Evolutionary conservation across 2,888 invertebrate species (phyloP).

Genomic region (Taphrorychus bicolor): DNA sequence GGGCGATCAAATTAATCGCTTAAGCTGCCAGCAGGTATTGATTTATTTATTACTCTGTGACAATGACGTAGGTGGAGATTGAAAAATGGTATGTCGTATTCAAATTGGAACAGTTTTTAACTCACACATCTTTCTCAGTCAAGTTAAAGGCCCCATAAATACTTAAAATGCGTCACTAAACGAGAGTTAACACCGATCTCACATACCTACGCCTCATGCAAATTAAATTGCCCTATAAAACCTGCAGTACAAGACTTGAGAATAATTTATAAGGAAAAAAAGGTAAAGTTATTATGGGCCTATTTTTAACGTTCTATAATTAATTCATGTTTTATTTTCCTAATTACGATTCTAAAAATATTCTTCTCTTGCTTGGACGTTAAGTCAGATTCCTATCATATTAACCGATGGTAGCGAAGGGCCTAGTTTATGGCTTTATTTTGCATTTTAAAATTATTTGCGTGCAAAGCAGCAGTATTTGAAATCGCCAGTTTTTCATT

Average conservation of each 20-base stretch:
- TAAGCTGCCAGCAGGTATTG: slow-evolving; percentile 9
- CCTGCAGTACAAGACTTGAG: neutral
- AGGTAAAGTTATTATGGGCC: neutral
- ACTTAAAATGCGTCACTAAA: slow-evolving; percentile 1
- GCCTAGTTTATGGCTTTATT: slow-evolving; percentile 13
- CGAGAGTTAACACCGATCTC: neutral
- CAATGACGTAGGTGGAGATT: slow-evolving; percentile 7
- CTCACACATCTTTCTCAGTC: no score
- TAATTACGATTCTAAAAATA: slow-evolving; percentile 6
- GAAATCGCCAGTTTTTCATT: slow-evolving; percentile 14
- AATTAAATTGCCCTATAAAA: neutral
- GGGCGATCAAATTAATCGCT: slow-evolving; percentile 13
- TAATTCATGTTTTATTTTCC: slow-evolving; percentile 9
- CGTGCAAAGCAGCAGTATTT: slow-evolving; percentile 24
- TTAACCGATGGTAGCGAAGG: slow-evolving; percentile 7
- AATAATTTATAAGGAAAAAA: neutral
- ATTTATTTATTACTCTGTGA: slow-evolving; percentile 13
- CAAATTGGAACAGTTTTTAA: neutral
- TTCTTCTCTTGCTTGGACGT: neutral
- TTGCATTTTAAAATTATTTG: slow-evolving; percentile 21
- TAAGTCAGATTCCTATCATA: slow-evolving; percentile 13
- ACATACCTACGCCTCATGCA: neutral
- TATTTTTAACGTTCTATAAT: neutral
- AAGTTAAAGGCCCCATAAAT: neutral
- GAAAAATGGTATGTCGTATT: neutral